These are phyloP conservation scores for Ciconia stormi DNA, from an alignment of 2,113 vertebrate genomes.

Conservation along the genomic window DNA sequence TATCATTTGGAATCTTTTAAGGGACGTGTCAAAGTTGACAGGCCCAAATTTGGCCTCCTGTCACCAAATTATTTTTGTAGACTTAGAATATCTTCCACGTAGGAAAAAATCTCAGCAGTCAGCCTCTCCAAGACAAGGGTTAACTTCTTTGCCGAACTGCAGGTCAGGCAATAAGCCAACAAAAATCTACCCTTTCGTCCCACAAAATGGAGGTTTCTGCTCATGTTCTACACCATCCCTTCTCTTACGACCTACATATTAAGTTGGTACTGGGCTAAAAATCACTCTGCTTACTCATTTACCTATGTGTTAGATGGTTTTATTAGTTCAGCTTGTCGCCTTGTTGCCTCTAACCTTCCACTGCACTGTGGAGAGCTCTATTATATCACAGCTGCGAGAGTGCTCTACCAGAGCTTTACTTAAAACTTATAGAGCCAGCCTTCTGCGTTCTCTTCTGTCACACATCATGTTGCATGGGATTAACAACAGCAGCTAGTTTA, in stretches of 20 bases:
- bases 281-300: neutral
- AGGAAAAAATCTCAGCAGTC: constrained; percentile 42
- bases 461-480: neutral
- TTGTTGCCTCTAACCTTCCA: neutral
- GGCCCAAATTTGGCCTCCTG: constrained; percentile 75
- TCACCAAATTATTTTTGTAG: constrained; percentile 70
- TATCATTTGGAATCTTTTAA: constrained; percentile 73
- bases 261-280: neutral
- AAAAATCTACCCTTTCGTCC: neutral
- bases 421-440: neutral
- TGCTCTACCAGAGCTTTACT: neutral
- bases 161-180: neutral
- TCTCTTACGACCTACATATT: neutral
- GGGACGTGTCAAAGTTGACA: constrained; percentile 73
- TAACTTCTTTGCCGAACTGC: neutral
- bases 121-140: constrained; percentile 22
- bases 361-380: neutral
- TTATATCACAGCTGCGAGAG: neutral
- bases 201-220: neutral
- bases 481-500: neutral
- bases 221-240: neutral
- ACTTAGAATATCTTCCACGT: constrained; percentile 57
- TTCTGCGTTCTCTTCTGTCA: neutral
- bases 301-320: neutral
- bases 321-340: neutral